A percentile compares a stretch with the other conserved stretches of the same genome.
These are phyloP conservation scores for Clupea harengus DNA, from an alignment of 2,113 vertebrate species.

Conservation along the genomic window DNA sequence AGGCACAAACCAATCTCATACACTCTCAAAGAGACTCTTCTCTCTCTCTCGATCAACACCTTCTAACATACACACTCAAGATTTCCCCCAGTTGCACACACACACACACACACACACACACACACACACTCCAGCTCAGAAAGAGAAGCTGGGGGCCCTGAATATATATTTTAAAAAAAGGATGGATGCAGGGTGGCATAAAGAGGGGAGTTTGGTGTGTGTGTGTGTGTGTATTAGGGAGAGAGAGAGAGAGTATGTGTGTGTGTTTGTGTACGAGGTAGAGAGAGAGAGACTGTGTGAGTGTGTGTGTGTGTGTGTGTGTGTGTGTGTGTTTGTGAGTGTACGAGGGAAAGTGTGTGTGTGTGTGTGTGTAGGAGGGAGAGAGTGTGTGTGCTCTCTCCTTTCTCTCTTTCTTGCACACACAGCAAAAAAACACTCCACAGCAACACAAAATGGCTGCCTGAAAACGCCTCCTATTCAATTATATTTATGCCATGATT, in stretches of 20 bases:
- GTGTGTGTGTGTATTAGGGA: neutral
- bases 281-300: neutral
- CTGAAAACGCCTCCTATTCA: constrained; percentile 12
- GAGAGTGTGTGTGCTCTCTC: neutral
- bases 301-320: neutral
- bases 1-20: neutral
- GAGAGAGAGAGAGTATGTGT: neutral
- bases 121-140: constrained; percentile 32
- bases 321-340: neutral
- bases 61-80: neutral
- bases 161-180: constrained; percentile 48
- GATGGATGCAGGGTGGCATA: neutral
- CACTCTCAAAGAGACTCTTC: constrained; percentile 30
- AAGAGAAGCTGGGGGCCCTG: constrained; percentile 41
- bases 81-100: neutral
- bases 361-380: neutral
- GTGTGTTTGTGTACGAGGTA: neutral
- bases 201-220: neutral
- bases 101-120: constrained; percentile 31
- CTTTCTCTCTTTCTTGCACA: neutral
- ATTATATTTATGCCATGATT: constrained; percentile 56
- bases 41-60: neutral
- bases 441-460: constrained; percentile 14
- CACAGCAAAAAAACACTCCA: neutral
- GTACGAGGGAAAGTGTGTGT: neutral